Conservation (phyloP, 1,140 invertebrate genomes). For the Caerostris darwini region DNA sequence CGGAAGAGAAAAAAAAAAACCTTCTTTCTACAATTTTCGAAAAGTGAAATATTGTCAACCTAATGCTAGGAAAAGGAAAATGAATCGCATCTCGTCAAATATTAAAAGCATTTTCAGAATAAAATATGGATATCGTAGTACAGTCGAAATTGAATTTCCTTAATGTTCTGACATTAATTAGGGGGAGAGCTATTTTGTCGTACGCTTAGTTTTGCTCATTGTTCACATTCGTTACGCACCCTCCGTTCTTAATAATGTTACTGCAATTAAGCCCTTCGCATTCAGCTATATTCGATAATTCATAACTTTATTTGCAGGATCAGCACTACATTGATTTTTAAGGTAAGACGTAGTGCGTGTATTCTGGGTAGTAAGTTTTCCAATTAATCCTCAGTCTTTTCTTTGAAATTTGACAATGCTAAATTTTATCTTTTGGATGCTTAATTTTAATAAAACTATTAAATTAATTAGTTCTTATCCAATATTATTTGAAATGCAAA, state of each 20-base stretch:
- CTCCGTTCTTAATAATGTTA: slow-evolving; percentile 45
- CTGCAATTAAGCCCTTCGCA: slow-evolving; percentile 42
- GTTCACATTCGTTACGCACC: slow-evolving; percentile 21
- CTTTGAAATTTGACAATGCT: too few relatives aligned
- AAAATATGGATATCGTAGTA: slow-evolving; percentile 66
- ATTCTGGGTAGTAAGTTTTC: too few relatives aligned
- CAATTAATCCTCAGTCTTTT: too few relatives aligned
- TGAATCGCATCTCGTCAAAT: slow-evolving; percentile 69
- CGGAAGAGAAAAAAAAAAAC: not conserved
- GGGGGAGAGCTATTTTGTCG: slow-evolving; percentile 58
- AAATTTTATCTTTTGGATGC: too few relatives aligned
- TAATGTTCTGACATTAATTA: slow-evolving; percentile 75
- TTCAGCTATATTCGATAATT: slow-evolving; percentile 46
- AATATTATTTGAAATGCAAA: too few relatives aligned
- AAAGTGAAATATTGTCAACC: slow-evolving; percentile 27
- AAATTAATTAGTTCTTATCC: too few relatives aligned
- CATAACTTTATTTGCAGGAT: slow-evolving; percentile 50
- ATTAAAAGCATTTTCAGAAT: slow-evolving; percentile 75
- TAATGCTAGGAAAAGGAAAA: slow-evolving; percentile 44
- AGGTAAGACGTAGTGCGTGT: not conserved
- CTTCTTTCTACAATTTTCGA: not conserved
- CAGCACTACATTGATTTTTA: slow-evolving; percentile 19
- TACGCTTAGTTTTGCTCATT: slow-evolving; percentile 67
- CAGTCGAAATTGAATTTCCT: slow-evolving; percentile 73
- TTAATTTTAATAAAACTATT: too few relatives aligned